Conservation (phyloP, 2,113 vertebrate genomes). For the Peromyscus polionotus region DNA sequence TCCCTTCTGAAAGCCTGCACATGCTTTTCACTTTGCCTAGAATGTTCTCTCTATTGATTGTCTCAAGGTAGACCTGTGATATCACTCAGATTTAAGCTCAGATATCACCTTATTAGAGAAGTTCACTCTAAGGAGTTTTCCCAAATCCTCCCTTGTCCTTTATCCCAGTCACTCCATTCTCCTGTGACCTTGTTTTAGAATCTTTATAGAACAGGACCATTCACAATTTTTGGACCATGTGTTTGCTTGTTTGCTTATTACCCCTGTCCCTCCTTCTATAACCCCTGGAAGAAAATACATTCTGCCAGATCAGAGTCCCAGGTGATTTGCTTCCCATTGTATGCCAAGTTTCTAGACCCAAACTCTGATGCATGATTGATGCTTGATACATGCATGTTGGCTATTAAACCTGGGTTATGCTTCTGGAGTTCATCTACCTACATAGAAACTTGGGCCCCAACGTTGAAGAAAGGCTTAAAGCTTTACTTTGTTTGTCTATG, state of each 20-base stretch:
- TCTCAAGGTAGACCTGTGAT: not conserved
- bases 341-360: not conserved
- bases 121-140: not conserved
- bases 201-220: not conserved
- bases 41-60: not conserved
- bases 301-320: not conserved
- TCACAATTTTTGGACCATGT: not conserved
- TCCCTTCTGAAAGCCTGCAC: not conserved
- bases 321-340: not conserved
- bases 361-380: not conserved
- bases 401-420: not conserved
- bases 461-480: not conserved
- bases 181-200: not conserved
- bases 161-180: not conserved
- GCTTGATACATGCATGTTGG: conserved; percentile 14
- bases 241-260: not conserved
- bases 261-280: not conserved
- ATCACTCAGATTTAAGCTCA: not conserved
- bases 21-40: not conserved
- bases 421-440: conserved; percentile 12
- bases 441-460: not conserved
- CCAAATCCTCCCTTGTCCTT: not conserved
- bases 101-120: not conserved
- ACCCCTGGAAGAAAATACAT: not conserved
- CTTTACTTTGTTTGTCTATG: not conserved